These are phyloP conservation scores for Conomelus anceps DNA, from an alignment of 2,888 invertebrate species.

Conservation along the genomic window DNA sequence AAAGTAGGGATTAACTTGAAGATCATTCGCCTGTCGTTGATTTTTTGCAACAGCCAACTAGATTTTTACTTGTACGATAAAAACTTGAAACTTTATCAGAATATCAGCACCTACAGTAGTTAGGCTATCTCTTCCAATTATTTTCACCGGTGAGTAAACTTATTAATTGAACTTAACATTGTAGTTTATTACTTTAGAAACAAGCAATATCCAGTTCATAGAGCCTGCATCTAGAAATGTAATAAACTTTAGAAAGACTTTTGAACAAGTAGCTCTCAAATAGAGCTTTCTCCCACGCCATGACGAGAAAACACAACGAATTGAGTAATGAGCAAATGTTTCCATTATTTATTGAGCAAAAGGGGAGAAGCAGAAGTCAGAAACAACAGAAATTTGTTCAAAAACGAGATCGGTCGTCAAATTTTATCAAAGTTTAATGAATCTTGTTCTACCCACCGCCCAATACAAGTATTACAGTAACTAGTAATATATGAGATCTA, in stretches of 20 bases:
- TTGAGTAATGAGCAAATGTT: neutral
- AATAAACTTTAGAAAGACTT: neutral
- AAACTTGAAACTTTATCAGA: neutral
- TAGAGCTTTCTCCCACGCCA: neutral
- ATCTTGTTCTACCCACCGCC: no score
- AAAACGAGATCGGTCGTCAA: neutral
- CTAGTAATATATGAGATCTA: no score
- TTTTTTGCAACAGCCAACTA: neutral
- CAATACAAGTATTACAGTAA: no score
- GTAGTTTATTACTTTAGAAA: neutral
- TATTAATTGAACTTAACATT: neutral
- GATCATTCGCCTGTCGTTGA: neutral
- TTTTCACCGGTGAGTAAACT: neutral
- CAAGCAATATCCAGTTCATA: neutral
- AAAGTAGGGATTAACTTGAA: neutral
- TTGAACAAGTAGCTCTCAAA: neutral
- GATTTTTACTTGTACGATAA: neutral
- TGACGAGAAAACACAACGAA: neutral
- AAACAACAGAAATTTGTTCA: no score
- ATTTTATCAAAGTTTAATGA: no score
- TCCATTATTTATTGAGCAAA: neutral
- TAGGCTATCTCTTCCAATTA: neutral
- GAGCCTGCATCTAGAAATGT: neutral
- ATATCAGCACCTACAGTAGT: neutral
- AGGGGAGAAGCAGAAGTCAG: no score